A percentile compares a stretch with the other conserved stretches of the same genome.
Conservation (phyloP, 2,888 invertebrate genomes). For the Rhagonycha fulva region DNA sequence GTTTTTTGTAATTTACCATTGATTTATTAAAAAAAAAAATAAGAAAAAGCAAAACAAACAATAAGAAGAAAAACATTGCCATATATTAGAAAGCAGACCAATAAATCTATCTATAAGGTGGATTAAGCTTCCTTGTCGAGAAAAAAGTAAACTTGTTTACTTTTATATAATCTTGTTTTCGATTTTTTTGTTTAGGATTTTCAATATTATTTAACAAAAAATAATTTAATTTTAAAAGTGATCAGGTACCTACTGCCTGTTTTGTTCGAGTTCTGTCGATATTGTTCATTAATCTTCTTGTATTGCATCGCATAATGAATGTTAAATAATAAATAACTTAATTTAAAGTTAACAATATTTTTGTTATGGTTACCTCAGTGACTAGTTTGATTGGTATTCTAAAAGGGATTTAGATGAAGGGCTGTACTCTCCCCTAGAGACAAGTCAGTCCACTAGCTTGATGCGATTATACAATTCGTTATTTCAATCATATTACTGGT, state of each 20-base stretch:
- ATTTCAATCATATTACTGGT: neutral
- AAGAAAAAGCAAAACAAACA: no score
- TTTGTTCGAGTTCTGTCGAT: neutral
- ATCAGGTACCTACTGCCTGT: neutral
- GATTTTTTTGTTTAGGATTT: no score
- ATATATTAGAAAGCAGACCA: no score
- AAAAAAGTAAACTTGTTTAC: no score
- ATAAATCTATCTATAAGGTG: no score
- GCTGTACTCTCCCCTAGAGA: constrained; percentile 18
- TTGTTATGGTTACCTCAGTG: neutral
- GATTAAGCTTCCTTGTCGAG: no score
- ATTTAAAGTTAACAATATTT: neutral
- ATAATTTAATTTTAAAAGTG: no score
- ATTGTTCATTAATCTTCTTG: neutral
- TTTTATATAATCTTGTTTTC: no score
- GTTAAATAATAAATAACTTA: neutral
- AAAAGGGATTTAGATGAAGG: constrained; percentile 21
- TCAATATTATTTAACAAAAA: no score
- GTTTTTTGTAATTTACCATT: no score
- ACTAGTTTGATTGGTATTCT: constrained; percentile 27
- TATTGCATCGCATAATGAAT: neutral
- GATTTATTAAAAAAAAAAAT: no score
- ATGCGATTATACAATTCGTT: constrained; percentile 19
- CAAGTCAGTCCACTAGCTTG: constrained; percentile 19
- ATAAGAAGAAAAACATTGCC: no score